These are phyloP conservation scores for Trachelus troglodyta DNA, from an alignment of 2,888 invertebrate genomes.

Conservation along the genomic window DNA sequence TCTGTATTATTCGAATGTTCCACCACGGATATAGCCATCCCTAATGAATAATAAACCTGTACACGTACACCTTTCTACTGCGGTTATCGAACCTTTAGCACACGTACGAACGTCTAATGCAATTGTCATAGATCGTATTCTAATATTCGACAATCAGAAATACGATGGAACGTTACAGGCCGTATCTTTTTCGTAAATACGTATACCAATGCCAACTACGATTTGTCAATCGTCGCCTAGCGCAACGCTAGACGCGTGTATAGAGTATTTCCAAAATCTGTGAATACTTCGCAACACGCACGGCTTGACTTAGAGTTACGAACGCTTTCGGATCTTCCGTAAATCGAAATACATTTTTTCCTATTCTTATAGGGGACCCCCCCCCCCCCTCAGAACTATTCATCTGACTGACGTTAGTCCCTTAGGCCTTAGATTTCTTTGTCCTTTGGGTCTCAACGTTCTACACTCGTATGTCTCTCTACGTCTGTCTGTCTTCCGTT, in stretches of 20 bases:
- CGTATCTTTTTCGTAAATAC: neutral
- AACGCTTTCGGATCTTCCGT: neutral
- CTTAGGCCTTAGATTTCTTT: neutral
- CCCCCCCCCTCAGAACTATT: neutral
- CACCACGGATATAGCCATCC: neutral
- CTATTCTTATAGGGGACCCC: neutral
- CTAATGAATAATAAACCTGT: neutral
- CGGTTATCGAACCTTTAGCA: neutral
- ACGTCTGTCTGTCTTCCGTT: neutral
- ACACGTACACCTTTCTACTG: neutral
- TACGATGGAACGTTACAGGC: neutral
- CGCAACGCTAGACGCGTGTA: neutral
- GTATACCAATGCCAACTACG: neutral
- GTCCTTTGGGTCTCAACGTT: neutral
- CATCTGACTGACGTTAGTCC: neutral
- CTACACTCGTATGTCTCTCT: neutral
- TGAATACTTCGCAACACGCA: neutral
- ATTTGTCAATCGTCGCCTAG: neutral
- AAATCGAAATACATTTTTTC: neutral
- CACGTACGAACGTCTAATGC: neutral
- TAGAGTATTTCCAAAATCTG: neutral
- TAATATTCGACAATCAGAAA: neutral
- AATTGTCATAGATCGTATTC: neutral
- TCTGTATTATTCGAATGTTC: neutral
- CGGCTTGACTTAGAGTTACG: neutral